phyloP scores from a whole-genome alignment of 2,797 vertebrate genomes.

The Poeciliopsis presidionis region DNA sequence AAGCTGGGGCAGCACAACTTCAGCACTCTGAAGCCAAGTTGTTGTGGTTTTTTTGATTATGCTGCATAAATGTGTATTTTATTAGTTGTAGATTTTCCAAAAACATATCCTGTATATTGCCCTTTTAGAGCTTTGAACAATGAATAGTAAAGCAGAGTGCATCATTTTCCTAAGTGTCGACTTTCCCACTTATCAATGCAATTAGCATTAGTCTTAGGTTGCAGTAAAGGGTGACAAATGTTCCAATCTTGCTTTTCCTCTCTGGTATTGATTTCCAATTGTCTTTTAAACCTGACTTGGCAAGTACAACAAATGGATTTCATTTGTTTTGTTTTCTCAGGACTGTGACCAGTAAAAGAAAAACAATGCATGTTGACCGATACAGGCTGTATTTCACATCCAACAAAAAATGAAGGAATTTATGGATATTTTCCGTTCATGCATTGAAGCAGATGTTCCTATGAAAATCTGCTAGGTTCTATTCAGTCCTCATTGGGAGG shows the following conservation, averaged over 20 bases:
- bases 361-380: not conserved
- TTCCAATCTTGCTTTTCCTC: not conserved
- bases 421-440: not conserved
- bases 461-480: not conserved
- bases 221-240: not conserved
- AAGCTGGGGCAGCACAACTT: conserved; percentile 28
- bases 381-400: not conserved
- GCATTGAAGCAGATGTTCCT: not conserved
- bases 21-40: conserved; percentile 37
- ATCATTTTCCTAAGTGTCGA: not conserved
- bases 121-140: conserved; percentile 14
- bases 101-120: conserved; percentile 34
- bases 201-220: not conserved
- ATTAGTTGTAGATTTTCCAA: conserved; percentile 50
- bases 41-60: conserved; percentile 48
- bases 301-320: not conserved
- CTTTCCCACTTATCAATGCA: not conserved
- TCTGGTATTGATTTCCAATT: not conserved
- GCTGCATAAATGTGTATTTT: conserved; percentile 34
- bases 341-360: not conserved
- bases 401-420: not conserved
- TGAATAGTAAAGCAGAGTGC: not conserved
- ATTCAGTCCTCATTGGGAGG: not conserved
- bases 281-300: not conserved
- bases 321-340: not conserved